Conservation (phyloP, 2,113 vertebrate genomes). For the Eclectus roratus region DNA sequence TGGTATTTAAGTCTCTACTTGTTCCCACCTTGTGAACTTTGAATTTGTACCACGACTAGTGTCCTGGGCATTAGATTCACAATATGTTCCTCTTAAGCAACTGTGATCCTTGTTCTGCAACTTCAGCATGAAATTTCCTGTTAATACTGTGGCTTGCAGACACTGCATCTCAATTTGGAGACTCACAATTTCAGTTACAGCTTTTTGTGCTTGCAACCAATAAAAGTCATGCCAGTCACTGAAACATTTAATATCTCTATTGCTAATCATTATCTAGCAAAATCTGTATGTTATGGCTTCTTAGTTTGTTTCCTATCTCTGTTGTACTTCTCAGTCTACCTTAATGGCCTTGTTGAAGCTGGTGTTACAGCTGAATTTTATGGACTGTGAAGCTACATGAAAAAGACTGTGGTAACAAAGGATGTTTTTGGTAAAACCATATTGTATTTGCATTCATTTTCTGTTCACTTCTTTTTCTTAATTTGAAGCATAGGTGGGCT, state of each 20-base stretch:
- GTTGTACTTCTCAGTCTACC: neutral
- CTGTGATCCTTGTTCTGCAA: neutral
- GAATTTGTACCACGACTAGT: neutral
- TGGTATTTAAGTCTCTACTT: neutral
- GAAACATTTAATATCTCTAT: neutral
- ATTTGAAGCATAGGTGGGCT: neutral
- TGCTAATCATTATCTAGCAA: neutral
- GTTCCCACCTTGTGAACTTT: neutral
- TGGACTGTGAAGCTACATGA: neutral
- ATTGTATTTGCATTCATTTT: neutral
- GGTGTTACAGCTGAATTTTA: neutral
- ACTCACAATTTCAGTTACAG: neutral
- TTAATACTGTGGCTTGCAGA: neutral
- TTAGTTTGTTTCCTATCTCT: neutral
- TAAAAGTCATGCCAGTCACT: neutral
- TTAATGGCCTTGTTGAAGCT: neutral
- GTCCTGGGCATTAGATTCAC: fast-evolving
- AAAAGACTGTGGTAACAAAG: neutral
- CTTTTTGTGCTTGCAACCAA: neutral
- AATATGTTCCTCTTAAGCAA: neutral
- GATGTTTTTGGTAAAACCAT: neutral
- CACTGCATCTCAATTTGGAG: neutral
- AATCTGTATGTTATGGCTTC: neutral
- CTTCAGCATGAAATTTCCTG: neutral
- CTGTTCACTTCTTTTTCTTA: neutral